Conservation (phyloP, 2,888 invertebrate species). For the Drosophila barbarae region DNA sequence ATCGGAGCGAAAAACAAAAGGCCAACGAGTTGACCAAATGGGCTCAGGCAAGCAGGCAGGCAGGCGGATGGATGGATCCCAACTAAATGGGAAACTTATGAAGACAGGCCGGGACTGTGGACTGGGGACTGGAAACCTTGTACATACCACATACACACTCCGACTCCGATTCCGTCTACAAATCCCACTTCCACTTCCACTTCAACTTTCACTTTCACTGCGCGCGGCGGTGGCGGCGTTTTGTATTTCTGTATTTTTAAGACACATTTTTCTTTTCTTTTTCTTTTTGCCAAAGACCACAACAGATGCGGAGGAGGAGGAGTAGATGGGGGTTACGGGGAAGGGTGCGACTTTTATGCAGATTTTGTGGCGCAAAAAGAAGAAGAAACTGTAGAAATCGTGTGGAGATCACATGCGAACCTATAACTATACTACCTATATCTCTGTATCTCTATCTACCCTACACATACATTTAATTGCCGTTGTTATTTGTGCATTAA, state of each 20-base stretch:
- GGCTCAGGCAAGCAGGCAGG: conserved; percentile 16
- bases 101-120: conserved; percentile 42
- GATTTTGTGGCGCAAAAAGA: conserved; percentile 62
- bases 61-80: conserved; percentile 10
- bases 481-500: conserved; percentile 76
- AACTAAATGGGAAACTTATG: conserved; percentile 47
- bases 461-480: conserved; percentile 21
- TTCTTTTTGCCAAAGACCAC: conserved; percentile 66
- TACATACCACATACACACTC: conserved; percentile 32
- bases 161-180: conserved; percentile 18
- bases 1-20: conserved; percentile 41
- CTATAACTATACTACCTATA: conserved; percentile 18
- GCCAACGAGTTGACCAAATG: conserved; percentile 39
- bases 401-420: conserved; percentile 17
- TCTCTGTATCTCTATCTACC: conserved; percentile 15
- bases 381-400: conserved; percentile 64
- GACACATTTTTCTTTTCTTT: conserved; percentile 43
- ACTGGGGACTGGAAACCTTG: conserved; percentile 56
- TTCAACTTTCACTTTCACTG: conserved; percentile 74
- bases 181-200: conserved; percentile 18
- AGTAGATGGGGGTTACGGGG: conserved; percentile 20
- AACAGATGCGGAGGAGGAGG: conserved; percentile 23
- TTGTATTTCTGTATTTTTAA: conserved; percentile 37
- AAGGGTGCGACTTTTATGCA: conserved; percentile 62
- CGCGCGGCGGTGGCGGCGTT: conserved; percentile 41